These are phyloP conservation scores for Dorcus hopei DNA, from an alignment of 2,888 invertebrate genomes.

Conservation along the genomic window DNA sequence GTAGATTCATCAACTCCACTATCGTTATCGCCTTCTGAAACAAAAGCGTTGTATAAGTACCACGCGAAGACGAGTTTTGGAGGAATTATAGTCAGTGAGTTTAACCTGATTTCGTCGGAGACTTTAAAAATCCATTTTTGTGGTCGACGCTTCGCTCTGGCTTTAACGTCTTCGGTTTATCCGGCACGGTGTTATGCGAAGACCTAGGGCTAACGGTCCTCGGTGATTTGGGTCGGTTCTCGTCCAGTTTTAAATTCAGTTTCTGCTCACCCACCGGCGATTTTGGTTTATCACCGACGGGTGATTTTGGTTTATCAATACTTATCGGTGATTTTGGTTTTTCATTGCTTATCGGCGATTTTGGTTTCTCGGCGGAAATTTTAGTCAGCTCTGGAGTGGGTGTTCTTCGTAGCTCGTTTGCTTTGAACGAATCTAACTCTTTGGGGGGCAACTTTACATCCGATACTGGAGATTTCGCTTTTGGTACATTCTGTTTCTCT, in stretches of 20 bases:
- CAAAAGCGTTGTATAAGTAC: slow-evolving; percentile 29
- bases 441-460: slow-evolving; percentile 31
- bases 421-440: slow-evolving; percentile 35
- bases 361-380: slow-evolving; percentile 38
- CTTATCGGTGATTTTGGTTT: too few species aligned
- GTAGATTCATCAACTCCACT: slow-evolving; percentile 80
- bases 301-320: slow-evolving; percentile 37
- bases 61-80: neutral
- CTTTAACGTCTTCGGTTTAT: slow-evolving; percentile 14
- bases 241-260: slow-evolving; percentile 10
- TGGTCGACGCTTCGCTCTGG: slow-evolving; percentile 6
- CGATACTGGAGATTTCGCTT: slow-evolving; percentile 23
- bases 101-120: slow-evolving; percentile 19
- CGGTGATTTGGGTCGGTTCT: slow-evolving; percentile 3
- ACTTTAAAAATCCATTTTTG: slow-evolving; percentile 9
- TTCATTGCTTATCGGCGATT: slow-evolving; percentile 17
- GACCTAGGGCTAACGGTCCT: slow-evolving; percentile 5
- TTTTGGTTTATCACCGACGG: slow-evolving; percentile 45
- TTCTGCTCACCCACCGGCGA: neutral
- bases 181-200: slow-evolving; percentile 2
- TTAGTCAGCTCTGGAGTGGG: slow-evolving; percentile 27
- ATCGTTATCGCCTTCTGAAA: slow-evolving; percentile 79
- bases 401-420: slow-evolving; percentile 18
- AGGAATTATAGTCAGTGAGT: neutral
- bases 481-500: neutral